Conservation (phyloP, 2,888 invertebrate species). For the Anoplius nigerrimus region DNA sequence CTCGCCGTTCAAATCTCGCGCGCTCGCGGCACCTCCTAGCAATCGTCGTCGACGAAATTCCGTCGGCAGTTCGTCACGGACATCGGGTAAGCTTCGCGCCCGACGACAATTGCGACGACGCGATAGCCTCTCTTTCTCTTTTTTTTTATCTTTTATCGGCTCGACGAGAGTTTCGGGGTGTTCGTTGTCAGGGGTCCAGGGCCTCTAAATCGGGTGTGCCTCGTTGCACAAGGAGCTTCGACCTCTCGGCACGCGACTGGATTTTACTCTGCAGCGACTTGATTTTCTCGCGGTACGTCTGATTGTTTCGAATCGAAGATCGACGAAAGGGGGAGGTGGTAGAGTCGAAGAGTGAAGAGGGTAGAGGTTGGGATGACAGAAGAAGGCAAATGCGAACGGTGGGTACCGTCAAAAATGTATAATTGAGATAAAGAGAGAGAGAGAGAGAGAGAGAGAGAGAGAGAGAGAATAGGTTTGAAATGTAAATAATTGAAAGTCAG, state of each 20-base stretch:
- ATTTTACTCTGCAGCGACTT: slow-evolving; percentile 92
- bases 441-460: slow-evolving; percentile 19
- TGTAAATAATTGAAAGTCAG: slow-evolving; percentile 2
- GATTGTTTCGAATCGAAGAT: slow-evolving; percentile 37
- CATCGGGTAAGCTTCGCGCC: background rate
- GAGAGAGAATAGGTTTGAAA: slow-evolving; percentile 24
- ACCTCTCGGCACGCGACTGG: slow-evolving; percentile 90
- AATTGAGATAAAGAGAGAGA: slow-evolving; percentile 28
- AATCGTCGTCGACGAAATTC: too few relatives aligned
- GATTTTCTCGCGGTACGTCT: slow-evolving; percentile 91
- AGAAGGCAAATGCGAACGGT: slow-evolving; percentile 1
- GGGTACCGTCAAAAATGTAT: slow-evolving; percentile 3
- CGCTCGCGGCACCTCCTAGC: background rate
- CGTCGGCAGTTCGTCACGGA: too few relatives aligned
- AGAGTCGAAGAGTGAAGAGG: slow-evolving; percentile 1
- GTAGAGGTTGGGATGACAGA: background rate
- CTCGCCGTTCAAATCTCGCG: slow-evolving; percentile 16
- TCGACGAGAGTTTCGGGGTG: slow-evolving; percentile 1
- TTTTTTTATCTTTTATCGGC: background rate
- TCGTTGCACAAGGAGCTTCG: slow-evolving; percentile 90
- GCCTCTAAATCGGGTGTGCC: slow-evolving; percentile 89
- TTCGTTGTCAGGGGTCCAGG: slow-evolving; percentile 80
- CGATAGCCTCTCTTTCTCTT: background rate
- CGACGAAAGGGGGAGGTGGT: too few relatives aligned
- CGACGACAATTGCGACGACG: slow-evolving; percentile 15